Evolutionary conservation across 2,797 vertebrate genomes (phyloP), one percentile per base, ranked within the genome.

Genomic region (Chiloscyllium punctatum): DNA sequence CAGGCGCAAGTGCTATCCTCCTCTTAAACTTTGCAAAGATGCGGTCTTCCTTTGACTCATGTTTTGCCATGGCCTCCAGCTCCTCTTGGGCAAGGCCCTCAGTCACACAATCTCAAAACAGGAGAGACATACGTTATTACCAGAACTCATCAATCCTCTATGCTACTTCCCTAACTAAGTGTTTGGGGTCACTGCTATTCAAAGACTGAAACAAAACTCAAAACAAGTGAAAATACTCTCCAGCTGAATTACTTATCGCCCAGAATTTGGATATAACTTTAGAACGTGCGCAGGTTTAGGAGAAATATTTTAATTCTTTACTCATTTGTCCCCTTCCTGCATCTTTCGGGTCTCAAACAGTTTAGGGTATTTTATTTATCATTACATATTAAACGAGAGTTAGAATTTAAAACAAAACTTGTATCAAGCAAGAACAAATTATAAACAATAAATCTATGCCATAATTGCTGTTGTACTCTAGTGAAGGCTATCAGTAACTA

Each of bases 11-110:
- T 96, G 98, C 97, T 72, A 98, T 97, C 96, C 96, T 97, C 96
- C 97, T 97, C 97, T 99, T 99, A 97, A 99, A 99, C 27, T 96
- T 97, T 48, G 97, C 98, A 96, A 99, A 98, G 92, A 98, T 96
- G 96, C 97, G 98, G 96, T 97, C 98, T 96, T 99, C 99, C 96
- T 97, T 97, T 11, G 98, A 98, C 96, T 99, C 99, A 23, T 98
- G 98, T 97, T 98, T 98, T 77, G 99, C 99, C 98, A 99, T 98
- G 96, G 98, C 98, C 86, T 99, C 98, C 95, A 99, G 96, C n/a
- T 98, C 98, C 4, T 96, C 96, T 94, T 98, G 98, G 96, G 97
- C 97, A 88, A 97, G 95, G 53, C 97, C 97, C 0, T 97, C 97
- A 62, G 27, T 74, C 71, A 57, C 48, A 21, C 69, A 95, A 95